Conservation (phyloP, 2,113 vertebrate genomes). For the Pelodiscus sinensis region DNA sequence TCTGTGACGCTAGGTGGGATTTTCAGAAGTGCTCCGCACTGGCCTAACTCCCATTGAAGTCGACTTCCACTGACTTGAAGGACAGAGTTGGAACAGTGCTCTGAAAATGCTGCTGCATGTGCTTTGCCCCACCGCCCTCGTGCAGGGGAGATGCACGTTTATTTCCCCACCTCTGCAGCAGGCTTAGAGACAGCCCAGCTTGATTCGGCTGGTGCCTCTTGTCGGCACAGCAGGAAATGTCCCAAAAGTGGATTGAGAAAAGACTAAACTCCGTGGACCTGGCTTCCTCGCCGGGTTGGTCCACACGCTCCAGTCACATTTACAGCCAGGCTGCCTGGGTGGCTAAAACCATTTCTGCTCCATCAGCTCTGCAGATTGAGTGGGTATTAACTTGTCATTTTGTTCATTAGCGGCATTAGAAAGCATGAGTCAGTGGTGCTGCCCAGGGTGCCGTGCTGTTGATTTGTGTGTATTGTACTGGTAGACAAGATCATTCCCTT, state of each 20-base stretch:
- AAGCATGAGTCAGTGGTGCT: neutral
- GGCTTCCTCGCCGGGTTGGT: neutral
- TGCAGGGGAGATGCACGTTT: neutral
- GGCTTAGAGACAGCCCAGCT: too few species aligned
- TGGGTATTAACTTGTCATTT: accelerated
- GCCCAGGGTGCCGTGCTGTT: neutral
- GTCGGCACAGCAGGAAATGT: neutral
- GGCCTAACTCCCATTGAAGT: neutral
- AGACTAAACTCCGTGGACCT: neutral
- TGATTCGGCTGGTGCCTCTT: neutral
- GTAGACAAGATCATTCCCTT: neutral
- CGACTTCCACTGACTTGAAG: neutral
- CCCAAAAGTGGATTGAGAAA: neutral
- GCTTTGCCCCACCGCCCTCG: neutral
- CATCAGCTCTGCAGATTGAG: neutral
- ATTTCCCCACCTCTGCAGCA: neutral
- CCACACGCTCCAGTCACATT: neutral
- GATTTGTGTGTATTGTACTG: neutral
- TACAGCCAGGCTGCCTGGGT: accelerated
- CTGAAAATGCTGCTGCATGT: neutral
- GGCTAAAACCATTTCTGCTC: neutral
- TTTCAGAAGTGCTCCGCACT: neutral
- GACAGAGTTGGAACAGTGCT: neutral
- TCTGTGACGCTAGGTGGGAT: neutral
- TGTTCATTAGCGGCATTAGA: neutral